A percentile compares a stretch with the other conserved stretches of the same genome.
These are phyloP conservation scores for Leptothorax acervorum DNA, from an alignment of 2,888 invertebrate genomes.

Conservation along the genomic window DNA sequence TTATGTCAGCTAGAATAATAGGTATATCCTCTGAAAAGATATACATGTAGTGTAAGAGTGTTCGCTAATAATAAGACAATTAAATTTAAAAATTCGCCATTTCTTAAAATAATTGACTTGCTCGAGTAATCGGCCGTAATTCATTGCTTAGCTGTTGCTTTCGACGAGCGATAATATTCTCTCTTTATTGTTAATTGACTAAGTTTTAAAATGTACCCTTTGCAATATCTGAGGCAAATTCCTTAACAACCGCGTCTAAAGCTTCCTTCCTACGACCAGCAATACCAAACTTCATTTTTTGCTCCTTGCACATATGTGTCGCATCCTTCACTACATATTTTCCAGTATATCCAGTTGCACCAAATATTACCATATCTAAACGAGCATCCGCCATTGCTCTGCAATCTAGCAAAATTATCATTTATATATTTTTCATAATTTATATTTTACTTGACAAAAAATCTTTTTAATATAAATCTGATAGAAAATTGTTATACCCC, in stretches of 20 bases:
- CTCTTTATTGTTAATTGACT: too few relatives aligned
- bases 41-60: not conserved
- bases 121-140: too few relatives aligned
- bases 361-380: constrained; percentile 95
- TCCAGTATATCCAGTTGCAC: constrained; percentile 98
- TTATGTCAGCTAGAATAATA: constrained; percentile 92
- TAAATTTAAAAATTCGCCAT: too few relatives aligned
- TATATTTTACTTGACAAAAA: too few relatives aligned
- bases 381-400: constrained; percentile 77
- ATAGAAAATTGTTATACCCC: too few relatives aligned
- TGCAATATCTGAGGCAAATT: constrained; percentile 80
- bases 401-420: not conserved
- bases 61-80: too few relatives aligned
- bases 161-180: too few relatives aligned
- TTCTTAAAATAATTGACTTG: not conserved
- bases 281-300: constrained; percentile 93
- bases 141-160: too few relatives aligned
- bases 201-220: constrained; percentile 64
- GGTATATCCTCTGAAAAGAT: constrained; percentile 88
- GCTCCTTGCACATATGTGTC: constrained; percentile 85
- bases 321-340: constrained; percentile 90
- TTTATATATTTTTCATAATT: not conserved
- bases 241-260: constrained; percentile 86
- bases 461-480: too few relatives aligned
- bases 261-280: constrained; percentile 92